Evolutionary conservation across 2,888 invertebrate genomes (phyloP).

Genomic region (Apotomis capreana): DNA sequence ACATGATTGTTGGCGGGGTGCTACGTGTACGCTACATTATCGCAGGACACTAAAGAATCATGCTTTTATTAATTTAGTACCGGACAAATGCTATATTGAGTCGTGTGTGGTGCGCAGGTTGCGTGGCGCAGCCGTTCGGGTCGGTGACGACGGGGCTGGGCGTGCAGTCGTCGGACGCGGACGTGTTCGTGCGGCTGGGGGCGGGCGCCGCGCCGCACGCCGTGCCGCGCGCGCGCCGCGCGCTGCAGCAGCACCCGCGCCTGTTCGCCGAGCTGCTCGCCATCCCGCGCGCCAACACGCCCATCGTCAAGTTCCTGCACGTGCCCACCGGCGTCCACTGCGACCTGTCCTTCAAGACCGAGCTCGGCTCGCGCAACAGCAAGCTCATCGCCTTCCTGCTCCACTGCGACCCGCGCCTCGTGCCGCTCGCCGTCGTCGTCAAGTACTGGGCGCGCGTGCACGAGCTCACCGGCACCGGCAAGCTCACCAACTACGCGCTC

Average conservation of each 20-base stretch:
- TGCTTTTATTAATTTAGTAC: too few species aligned
- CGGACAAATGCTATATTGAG: too few species aligned
- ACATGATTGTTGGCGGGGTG: too few species aligned
- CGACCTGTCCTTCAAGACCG: slow-evolving; percentile 89
- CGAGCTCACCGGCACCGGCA: slow-evolving; percentile 81
- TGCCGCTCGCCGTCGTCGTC: slow-evolving; percentile 84
- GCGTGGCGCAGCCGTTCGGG: slow-evolving; percentile 85
- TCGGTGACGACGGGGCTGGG: slow-evolving; percentile 89
- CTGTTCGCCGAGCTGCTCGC: slow-evolving; percentile 83
- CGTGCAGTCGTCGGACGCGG: slow-evolving; percentile 88
- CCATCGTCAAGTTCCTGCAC: slow-evolving; percentile 90
- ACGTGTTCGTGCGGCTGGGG: slow-evolving; percentile 84
- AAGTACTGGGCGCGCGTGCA: slow-evolving; percentile 90
- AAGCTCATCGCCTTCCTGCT: slow-evolving; percentile 85
- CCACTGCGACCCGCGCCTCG: slow-evolving; percentile 82
- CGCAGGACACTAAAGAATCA: too few species aligned
- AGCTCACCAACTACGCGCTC: slow-evolving; percentile 88
- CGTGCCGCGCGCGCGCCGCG: slow-evolving; percentile 57
- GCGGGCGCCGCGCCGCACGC: slow-evolving; percentile 41
- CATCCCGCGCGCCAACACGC: slow-evolving; percentile 89
- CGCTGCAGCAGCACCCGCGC: slow-evolving; percentile 65
- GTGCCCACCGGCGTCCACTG: slow-evolving; percentile 84
- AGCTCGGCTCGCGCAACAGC: slow-evolving; percentile 88
- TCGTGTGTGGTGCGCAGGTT: slow-evolving; percentile 55
- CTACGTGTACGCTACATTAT: too few species aligned